phyloP scores from a whole-genome alignment of 53 echinoderm and acorn worm species.

The Echinometra lucunter region DNA sequence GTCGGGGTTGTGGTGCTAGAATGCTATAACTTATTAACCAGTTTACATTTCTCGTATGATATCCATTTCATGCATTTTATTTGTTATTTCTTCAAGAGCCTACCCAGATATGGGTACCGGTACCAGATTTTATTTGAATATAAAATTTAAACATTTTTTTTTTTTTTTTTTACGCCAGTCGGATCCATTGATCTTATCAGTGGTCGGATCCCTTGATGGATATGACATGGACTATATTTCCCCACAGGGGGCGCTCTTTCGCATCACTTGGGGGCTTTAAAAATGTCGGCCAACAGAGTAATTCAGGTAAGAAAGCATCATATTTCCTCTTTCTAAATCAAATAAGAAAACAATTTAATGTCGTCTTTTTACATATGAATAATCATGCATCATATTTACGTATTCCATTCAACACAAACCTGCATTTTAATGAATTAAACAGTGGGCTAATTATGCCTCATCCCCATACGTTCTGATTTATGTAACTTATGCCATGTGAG shows the following conservation, averaged over 20 bases:
- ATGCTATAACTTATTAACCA: too few species aligned
- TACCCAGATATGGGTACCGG: too few species aligned
- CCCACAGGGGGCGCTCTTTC: neutral
- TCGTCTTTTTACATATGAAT: neutral
- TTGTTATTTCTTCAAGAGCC: too few species aligned
- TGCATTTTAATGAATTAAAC: neutral
- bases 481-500: neutral
- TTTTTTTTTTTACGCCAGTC: too few species aligned
- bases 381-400: neutral
- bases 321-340: neutral
- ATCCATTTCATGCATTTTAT: too few species aligned
- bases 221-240: too few species aligned
- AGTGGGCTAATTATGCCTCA: neutral
- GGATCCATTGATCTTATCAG: too few species aligned
- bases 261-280: neutral
- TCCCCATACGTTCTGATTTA: neutral
- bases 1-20: too few species aligned
- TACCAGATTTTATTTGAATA: too few species aligned
- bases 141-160: too few species aligned
- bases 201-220: too few species aligned
- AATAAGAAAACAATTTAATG: neutral
- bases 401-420: neutral
- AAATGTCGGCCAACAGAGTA: conserved; percentile 25
- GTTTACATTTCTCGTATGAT: too few species aligned
- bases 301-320: conserved; percentile 5